Conservation (phyloP, 2,797 vertebrate genomes). For the Rhabdomys pumilio region DNA sequence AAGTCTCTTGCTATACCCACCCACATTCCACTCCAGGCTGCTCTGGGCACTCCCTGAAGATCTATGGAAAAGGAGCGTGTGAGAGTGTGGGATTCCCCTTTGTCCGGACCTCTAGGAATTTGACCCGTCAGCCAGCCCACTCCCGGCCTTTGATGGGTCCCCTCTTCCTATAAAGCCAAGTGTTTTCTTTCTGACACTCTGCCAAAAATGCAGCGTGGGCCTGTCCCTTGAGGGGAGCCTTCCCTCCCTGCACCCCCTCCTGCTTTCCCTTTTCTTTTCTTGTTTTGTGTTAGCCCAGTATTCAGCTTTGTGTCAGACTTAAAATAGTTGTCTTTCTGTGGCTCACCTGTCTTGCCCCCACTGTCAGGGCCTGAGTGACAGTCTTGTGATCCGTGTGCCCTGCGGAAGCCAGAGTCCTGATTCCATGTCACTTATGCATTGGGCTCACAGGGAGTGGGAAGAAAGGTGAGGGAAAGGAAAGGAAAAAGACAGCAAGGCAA, state of each 20-base stretch:
- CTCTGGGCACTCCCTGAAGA: background rate
- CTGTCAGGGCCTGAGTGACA: background rate
- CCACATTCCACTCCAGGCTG: background rate
- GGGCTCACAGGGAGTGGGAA: background rate
- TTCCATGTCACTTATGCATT: background rate
- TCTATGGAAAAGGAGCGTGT: accelerated
- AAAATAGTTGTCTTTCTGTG: background rate
- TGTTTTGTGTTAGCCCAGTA: background rate
- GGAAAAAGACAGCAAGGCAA: background rate
- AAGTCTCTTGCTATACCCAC: background rate
- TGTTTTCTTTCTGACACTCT: background rate
- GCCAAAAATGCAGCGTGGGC: background rate
- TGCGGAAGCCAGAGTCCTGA: background rate
- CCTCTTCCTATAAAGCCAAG: background rate
- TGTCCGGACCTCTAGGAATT: background rate
- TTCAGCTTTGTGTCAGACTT: background rate
- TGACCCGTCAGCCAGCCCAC: background rate
- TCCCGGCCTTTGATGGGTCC: background rate
- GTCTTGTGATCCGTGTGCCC: background rate
- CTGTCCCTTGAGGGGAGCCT: background rate
- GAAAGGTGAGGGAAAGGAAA: background rate
- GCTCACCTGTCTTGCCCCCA: background rate
- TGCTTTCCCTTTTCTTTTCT: background rate
- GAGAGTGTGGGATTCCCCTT: too few species aligned
- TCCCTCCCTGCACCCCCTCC: background rate